Evolutionary conservation across 1,140 invertebrate species (phyloP).

Genomic region (Tetragonula clypearis): DNA sequence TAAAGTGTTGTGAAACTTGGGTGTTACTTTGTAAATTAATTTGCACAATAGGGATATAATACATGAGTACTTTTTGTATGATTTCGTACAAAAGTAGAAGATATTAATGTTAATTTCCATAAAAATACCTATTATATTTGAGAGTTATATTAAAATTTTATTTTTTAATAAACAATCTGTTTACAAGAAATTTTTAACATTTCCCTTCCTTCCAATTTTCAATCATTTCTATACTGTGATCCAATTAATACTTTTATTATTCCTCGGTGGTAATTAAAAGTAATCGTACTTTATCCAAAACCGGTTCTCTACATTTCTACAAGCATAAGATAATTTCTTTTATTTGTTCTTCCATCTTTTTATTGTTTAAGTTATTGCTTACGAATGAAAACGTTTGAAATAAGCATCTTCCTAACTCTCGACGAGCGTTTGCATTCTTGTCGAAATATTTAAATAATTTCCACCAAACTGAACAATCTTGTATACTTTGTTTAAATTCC

Average conservation of each 20-base stretch:
- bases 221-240: background rate
- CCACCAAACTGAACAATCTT: slow-evolving; percentile 40
- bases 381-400: slow-evolving; percentile 41
- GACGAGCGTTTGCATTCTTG: slow-evolving; percentile 17
- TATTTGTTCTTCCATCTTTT: background rate
- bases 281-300: slow-evolving; percentile 11
- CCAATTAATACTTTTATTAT: background rate
- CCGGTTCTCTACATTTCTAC: slow-evolving; percentile 30
- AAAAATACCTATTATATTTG: background rate
- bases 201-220: background rate
- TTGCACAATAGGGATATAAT: background rate
- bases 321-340: background rate
- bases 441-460: slow-evolving; percentile 37
- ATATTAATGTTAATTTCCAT: background rate
- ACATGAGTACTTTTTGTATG: background rate
- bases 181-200: background rate
- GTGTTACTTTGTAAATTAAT: background rate
- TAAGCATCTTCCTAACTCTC: slow-evolving; percentile 28
- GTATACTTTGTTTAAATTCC: slow-evolving; percentile 23
- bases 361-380: background rate
- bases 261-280: background rate
- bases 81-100: background rate
- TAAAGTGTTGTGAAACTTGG: background rate
- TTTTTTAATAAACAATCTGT: background rate
- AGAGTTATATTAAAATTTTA: slow-evolving; percentile 21